Percentiles rank a stretch among this genome's conserved stretches.
phyloP scores from a whole-genome alignment of 2,797 vertebrate species.

The Gallinago solitaria region DNA sequence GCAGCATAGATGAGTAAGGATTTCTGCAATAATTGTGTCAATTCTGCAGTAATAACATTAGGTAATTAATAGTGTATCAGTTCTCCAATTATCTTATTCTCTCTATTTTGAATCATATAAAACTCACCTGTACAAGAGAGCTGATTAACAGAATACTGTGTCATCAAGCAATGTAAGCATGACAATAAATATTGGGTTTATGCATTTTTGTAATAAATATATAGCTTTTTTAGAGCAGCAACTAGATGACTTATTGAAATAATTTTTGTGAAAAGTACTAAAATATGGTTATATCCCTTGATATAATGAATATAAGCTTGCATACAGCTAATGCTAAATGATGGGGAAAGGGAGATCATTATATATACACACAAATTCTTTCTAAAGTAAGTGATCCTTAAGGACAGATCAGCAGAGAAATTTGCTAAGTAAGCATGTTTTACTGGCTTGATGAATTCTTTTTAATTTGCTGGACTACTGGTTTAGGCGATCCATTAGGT shows the following conservation, averaged over 20 bases:
- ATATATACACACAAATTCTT: not conserved
- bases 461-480: not conserved
- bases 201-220: not conserved
- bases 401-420: not conserved
- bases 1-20: not conserved
- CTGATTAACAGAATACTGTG: not conserved
- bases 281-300: not conserved
- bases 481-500: not conserved
- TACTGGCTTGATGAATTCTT: not conserved
- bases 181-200: not conserved
- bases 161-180: not conserved
- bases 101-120: not conserved
- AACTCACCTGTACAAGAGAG: not conserved
- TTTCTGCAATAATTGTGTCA: not conserved
- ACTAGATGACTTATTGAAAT: not conserved
- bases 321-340: not conserved
- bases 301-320: not conserved
- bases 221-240: not conserved
- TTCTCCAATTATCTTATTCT: not conserved
- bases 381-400: not conserved
- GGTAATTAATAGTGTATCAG: not conserved
- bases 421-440: slow-evolving; percentile 13
- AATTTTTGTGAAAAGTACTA: slow-evolving; percentile 4
- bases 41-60: not conserved
- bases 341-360: not conserved